Evolutionary conservation across 2,113 vertebrate genomes (phyloP).

Genomic region (Prunella himalayana): DNA sequence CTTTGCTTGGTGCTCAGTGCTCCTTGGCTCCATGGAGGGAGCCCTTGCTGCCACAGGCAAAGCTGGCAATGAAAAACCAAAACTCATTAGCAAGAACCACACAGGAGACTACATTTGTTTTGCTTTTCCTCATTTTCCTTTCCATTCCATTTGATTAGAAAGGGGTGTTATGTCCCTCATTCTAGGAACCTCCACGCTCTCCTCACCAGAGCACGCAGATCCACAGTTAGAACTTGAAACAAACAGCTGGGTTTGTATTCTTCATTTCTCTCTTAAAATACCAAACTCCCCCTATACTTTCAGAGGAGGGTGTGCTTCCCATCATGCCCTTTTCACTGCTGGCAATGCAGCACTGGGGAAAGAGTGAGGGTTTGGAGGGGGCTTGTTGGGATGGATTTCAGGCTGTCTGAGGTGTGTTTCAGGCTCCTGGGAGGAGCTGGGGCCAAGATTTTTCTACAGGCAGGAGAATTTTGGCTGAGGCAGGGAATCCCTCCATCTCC

Average conservation of each 20-base stretch:
- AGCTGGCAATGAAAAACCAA: background rate
- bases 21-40: background rate
- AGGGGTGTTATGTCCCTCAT: background rate
- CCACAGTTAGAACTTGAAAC: background rate
- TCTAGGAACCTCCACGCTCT: background rate
- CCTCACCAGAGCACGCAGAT: background rate
- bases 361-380: accelerated
- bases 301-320: background rate
- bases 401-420: background rate
- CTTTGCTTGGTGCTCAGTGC: accelerated
- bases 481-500: accelerated
- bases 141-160: background rate
- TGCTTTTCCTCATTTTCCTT: background rate
- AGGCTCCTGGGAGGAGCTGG: background rate
- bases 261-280: background rate
- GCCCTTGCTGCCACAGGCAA: accelerated
- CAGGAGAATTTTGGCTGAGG: background rate
- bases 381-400: accelerated
- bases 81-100: background rate
- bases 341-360: accelerated
- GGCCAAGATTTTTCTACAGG: background rate
- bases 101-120: background rate
- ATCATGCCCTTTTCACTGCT: background rate
- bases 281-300: background rate
- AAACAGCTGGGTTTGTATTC: background rate